Evolutionary conservation across 2,797 vertebrate genomes (phyloP).

Genomic region (Schizopygopsis malacanthus): DNA sequence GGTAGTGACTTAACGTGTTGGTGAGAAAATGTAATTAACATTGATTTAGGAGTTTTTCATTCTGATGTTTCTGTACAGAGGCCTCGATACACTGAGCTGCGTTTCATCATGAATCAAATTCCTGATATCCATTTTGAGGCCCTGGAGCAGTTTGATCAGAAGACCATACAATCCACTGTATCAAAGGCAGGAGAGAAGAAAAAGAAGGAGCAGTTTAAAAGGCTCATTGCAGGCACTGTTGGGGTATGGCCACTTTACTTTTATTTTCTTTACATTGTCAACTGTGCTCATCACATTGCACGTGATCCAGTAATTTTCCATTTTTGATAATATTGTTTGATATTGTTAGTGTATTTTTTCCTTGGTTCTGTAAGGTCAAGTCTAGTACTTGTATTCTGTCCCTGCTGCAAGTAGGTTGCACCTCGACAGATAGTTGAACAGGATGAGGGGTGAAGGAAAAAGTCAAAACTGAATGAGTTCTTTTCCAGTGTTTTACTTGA

Average conservation of each 20-base stretch:
- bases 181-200: conserved; percentile 90
- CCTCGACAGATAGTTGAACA: not conserved
- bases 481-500: not conserved
- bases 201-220: conserved; percentile 93
- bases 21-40: not conserved
- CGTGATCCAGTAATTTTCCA: not conserved
- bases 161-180: conserved; percentile 82
- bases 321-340: not conserved
- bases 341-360: not conserved
- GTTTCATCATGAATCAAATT: conserved; percentile 89
- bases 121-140: conserved; percentile 88
- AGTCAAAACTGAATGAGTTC: not conserved
- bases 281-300: not conserved
- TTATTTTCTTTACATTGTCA: not conserved
- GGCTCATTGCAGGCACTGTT: conserved; percentile 91
- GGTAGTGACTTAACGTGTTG: not conserved
- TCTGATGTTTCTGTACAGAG: conserved; percentile 75
- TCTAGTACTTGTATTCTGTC: not conserved
- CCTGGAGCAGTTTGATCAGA: conserved; percentile 90
- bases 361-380: not conserved
- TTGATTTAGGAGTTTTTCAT: not conserved
- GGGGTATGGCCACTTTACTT: conserved; percentile 81
- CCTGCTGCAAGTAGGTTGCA: not conserved
- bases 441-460: not conserved
- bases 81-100: conserved; percentile 88